A percentile compares a stretch with the other conserved stretches of the same genome.
These are phyloP conservation scores for Drosophila flavopinicola DNA, from an alignment of 2,888 invertebrate genomes.

Conservation along the genomic window DNA sequence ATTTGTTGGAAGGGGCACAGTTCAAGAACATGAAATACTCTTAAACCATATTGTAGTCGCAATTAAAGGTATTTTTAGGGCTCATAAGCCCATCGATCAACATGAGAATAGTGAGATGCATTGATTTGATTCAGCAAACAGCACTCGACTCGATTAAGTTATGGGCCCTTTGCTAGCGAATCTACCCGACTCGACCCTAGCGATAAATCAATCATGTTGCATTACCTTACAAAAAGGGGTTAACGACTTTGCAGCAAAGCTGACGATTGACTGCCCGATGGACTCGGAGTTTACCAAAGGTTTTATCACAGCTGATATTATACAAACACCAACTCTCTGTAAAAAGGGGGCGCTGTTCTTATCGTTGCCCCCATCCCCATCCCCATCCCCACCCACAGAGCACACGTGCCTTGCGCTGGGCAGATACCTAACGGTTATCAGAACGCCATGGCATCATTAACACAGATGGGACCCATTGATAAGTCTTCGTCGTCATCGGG, in stretches of 20 bases:
- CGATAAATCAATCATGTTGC: slow-evolving; percentile 63
- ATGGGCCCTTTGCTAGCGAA: slow-evolving; percentile 11
- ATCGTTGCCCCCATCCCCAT: neutral
- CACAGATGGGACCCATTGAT: slow-evolving; percentile 67
- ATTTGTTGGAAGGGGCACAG: too few relatives aligned
- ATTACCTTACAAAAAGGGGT: slow-evolving; percentile 53
- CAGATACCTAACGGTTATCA: slow-evolving; percentile 63
- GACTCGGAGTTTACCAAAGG: slow-evolving; percentile 38
- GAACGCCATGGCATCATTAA: slow-evolving; percentile 61
- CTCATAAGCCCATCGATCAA: slow-evolving; percentile 45
- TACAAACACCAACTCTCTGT: slow-evolving; percentile 24
- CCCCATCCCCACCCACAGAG: slow-evolving; percentile 5
- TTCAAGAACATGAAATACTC: too few relatives aligned
- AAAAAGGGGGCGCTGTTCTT: neutral
- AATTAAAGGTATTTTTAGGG: slow-evolving; percentile 12
- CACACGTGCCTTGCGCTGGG: slow-evolving; percentile 45
- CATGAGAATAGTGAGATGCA: slow-evolving; percentile 21
- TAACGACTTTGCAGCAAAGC: slow-evolving; percentile 60
- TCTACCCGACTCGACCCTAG: slow-evolving; percentile 30
- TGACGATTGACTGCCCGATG: slow-evolving; percentile 56
- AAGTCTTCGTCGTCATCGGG: slow-evolving; percentile 34
- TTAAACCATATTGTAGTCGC: neutral
- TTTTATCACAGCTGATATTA: slow-evolving; percentile 53
- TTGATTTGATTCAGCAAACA: slow-evolving; percentile 36
- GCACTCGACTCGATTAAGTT: slow-evolving; percentile 31